A percentile compares a stretch with the other conserved stretches of the same genome.
Conservation (phyloP, 2,113 vertebrate genomes). For the Osmerus eperlanus region DNA sequence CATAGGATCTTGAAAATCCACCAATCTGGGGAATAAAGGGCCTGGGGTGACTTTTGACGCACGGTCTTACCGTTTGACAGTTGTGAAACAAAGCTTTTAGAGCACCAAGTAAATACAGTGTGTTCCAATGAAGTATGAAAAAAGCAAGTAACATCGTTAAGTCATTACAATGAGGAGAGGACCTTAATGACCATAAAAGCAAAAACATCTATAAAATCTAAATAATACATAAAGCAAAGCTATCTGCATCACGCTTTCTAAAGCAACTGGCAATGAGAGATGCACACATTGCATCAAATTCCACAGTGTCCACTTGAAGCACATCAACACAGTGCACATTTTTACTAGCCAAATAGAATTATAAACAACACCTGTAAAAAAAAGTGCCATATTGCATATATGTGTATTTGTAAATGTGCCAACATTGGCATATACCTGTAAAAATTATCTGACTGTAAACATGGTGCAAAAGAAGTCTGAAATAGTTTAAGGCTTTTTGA, state of each 20-base stretch:
- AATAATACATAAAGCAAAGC: slow-evolving; percentile 34
- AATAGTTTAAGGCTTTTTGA: slow-evolving; percentile 77
- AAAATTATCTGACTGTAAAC: slow-evolving; percentile 68
- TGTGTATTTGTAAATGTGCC: slow-evolving; percentile 57
- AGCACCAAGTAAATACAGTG: slow-evolving; percentile 19
- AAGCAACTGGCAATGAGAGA: slow-evolving; percentile 62
- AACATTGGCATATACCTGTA: slow-evolving; percentile 49
- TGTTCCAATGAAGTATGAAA: slow-evolving; percentile 8
- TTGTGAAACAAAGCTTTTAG: slow-evolving; percentile 5
- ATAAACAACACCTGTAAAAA: slow-evolving; percentile 56
- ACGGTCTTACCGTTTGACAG: background rate
- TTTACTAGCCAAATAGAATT: slow-evolving; percentile 59
- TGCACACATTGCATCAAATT: slow-evolving; percentile 49
- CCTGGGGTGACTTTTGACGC: no score
- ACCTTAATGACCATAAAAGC: slow-evolving; percentile 28
- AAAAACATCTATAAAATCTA: slow-evolving; percentile 23
- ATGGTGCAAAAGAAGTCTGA: slow-evolving; percentile 72
- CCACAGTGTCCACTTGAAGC: slow-evolving; percentile 65
- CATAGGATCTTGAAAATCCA: no score
- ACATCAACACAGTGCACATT: slow-evolving; percentile 66
- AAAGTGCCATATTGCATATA: slow-evolving; percentile 73
- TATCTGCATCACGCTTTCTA: slow-evolving; percentile 49
- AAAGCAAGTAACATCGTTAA: slow-evolving; percentile 1
- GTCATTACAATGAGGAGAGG: slow-evolving; percentile 28
- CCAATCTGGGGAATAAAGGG: no score